Base-by-base conservation (phyloP, 2,797 vertebrate genomes). In the Todus mexicanus region DNA sequence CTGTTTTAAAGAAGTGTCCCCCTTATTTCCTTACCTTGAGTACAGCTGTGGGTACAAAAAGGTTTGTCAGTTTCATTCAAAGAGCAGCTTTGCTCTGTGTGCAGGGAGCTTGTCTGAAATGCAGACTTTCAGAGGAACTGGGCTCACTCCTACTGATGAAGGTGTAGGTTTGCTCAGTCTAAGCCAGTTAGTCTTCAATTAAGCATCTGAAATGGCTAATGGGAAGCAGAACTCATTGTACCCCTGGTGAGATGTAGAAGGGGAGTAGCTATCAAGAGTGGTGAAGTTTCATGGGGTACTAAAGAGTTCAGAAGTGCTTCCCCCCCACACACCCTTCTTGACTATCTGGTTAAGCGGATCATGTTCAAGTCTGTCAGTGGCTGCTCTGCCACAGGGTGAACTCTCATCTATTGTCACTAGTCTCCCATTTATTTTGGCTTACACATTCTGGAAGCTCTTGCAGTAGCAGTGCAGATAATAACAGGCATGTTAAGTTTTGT, bases 401-500 rank as follows among this genome's bases (percentile, higher is more conserved):
- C 10, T 74, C 42, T 88, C 23, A 15, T 63, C 9, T 37, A 2
- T 68, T 84, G 35, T 59, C 38, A 43, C 17, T 40, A 43, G 60
- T 71, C 35, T 65, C 15, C 18, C 8, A 15, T n/a, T 38, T 61
- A 17, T 56, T 84, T 81, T 40, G 21, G 56, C 11, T 75, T 37
- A 0, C 8, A 2, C 15, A 10, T 61, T 31, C 43, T 63, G 42
- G 38, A 51, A 38, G 33, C 9, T 22, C 51, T 66, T 66, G 19
- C 12, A 43, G 7, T 3, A 48, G 40, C 33, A 60, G 33, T 59
- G 26, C 21, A 13, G 69, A 23, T 51, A 72, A 23, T 27, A 72
- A 26, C 27, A 51, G 19, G 4, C 0, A 0, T 2, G 15, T n/a
- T 38, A 31, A 53, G 21, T 1, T n/a, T n/a, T 66, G 11, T 35